These are phyloP conservation scores for Chorisops tibialis DNA, from an alignment of 2,888 invertebrate species.

Conservation along the genomic window DNA sequence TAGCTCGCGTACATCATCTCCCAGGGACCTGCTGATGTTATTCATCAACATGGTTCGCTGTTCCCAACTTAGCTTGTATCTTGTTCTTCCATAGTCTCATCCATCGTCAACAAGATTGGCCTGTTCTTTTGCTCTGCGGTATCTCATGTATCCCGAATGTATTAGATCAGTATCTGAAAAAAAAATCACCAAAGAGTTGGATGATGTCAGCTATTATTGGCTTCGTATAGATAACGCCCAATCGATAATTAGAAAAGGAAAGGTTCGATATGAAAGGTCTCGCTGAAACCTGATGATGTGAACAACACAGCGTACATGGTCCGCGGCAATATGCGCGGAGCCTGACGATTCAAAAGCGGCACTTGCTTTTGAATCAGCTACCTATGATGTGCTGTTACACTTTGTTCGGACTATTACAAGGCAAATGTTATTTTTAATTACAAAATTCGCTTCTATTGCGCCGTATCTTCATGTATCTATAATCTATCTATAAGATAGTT, in stretches of 20 bases:
- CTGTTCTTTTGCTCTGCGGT: conserved; percentile 16
- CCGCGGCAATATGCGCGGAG: background rate
- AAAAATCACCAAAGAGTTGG: conserved; percentile 24
- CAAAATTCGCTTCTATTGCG: conserved; percentile 28
- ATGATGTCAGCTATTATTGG: conserved; percentile 27
- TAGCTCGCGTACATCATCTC: conserved; percentile 14
- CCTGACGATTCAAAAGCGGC: conserved; percentile 20
- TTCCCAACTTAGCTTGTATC: conserved; percentile 3
- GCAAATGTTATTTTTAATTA: conserved; percentile 33
- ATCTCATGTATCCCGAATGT: conserved; percentile 18
- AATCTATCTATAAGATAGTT: background rate
- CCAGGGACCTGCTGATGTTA: conserved; percentile 8
- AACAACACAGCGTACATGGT: too few species aligned
- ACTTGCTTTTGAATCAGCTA: conserved; percentile 1
- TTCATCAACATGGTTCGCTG: conserved; percentile 20
- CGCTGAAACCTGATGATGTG: background rate
- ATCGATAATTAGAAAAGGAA: conserved; percentile 25
- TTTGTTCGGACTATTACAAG: conserved; percentile 30
- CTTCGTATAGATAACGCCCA: conserved; percentile 22
- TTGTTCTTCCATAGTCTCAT: conserved; percentile 1
- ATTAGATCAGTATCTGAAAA: conserved; percentile 24
- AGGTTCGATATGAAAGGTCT: conserved; percentile 21
- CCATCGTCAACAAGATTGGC: conserved; percentile 24
- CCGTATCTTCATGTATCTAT: background rate
- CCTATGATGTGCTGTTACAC: conserved; percentile 18